phyloP scores from a whole-genome alignment of 2,888 invertebrate species.

The Troilus luridus region DNA sequence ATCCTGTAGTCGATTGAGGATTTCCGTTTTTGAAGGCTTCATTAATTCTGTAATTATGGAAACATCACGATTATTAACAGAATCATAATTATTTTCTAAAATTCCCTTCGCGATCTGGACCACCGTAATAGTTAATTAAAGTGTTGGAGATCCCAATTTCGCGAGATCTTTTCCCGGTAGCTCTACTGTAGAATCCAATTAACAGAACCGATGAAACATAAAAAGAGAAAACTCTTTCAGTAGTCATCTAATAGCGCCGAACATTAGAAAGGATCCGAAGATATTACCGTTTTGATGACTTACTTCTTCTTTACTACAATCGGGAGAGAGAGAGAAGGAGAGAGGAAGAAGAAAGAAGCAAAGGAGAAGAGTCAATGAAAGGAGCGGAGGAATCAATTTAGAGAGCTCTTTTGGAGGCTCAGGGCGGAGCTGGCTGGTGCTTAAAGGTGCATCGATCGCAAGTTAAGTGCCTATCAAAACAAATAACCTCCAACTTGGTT shows the following conservation, averaged over 20 bases:
- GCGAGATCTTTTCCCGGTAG: background rate
- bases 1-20: too few species aligned
- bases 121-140: background rate
- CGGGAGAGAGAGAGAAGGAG: background rate
- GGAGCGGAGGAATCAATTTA: background rate
- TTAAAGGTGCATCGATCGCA: slow-evolving; percentile 10
- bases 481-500: slow-evolving; percentile 46
- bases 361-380: slow-evolving; percentile 8
- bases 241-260: background rate
- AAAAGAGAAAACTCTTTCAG: background rate
- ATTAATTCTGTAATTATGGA: too few species aligned
- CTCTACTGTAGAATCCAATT: background rate
- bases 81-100: background rate
- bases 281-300: background rate
- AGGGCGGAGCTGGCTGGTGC: slow-evolving; percentile 9
- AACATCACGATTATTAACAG: background rate
- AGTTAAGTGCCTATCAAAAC: slow-evolving; percentile 32
- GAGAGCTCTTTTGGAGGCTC: background rate
- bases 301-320: slow-evolving; percentile 11
- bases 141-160: background rate
- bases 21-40: too few species aligned
- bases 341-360: background rate
- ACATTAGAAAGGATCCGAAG: background rate
- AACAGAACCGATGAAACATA: background rate
- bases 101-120: background rate